A percentile compares a stretch with the other conserved stretches of the same genome.
phyloP scores from a whole-genome alignment of 2,113 vertebrate genomes.

The Hyla sarda region DNA sequence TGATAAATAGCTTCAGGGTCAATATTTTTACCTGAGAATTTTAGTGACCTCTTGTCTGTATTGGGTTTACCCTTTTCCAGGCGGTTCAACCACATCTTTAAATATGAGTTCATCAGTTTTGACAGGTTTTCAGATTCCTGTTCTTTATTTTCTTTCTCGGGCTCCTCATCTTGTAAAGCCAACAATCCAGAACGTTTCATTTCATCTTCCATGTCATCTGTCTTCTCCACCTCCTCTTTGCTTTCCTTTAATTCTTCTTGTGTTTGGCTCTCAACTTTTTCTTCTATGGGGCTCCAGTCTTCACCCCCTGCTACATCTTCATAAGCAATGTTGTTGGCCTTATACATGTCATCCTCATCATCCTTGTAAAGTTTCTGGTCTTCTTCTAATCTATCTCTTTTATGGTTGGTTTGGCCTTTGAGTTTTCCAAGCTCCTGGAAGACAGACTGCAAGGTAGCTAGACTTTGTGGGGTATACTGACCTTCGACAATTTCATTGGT shows the following conservation, averaged over 20 bases:
- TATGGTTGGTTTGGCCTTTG: constrained; percentile 71
- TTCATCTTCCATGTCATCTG: constrained; percentile 74
- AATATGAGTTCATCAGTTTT: constrained; percentile 84
- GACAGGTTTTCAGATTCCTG: constrained; percentile 78
- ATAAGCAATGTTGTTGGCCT: constrained; percentile 83
- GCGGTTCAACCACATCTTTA: constrained; percentile 82
- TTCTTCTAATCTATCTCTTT: constrained; percentile 80
- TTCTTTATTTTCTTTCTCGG: constrained; percentile 74
- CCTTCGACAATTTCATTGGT: constrained; percentile 94
- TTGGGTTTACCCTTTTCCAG: constrained; percentile 73
- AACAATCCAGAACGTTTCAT: constrained; percentile 81
- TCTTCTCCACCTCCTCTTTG: constrained; percentile 76
- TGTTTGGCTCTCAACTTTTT: constrained; percentile 84
- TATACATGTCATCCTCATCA: constrained; percentile 83
- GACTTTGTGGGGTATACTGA: constrained; percentile 92
- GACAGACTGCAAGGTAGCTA: constrained; percentile 91
- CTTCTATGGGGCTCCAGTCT: constrained; percentile 85
- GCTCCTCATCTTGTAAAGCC: constrained; percentile 69
- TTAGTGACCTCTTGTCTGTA: constrained; percentile 72
- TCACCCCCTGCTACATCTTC: constrained; percentile 84
- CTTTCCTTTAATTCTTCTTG: constrained; percentile 88
- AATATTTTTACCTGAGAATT: constrained; percentile 72
- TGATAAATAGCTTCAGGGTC: constrained; percentile 84
- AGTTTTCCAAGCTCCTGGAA: constrained; percentile 92
- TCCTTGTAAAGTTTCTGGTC: constrained; percentile 81